Evolutionary conservation across 2,113 vertebrate genomes (phyloP).

Genomic region (Actinemys pallida): DNA sequence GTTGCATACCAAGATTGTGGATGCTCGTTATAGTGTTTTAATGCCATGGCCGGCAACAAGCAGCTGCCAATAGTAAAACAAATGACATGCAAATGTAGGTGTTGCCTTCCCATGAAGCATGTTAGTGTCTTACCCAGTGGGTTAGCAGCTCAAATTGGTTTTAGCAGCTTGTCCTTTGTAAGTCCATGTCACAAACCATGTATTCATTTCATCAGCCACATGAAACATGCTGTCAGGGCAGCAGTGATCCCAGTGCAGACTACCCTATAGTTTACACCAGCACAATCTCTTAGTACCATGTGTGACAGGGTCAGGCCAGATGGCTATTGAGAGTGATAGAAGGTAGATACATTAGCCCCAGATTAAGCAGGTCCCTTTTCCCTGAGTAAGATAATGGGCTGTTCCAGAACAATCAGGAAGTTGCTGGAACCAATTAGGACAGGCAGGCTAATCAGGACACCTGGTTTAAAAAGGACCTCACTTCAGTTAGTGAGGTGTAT

Average conservation of each 20-base stretch:
- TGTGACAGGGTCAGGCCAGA: no score
- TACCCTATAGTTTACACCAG: neutral
- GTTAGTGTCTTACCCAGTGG: neutral
- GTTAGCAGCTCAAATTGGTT: neutral
- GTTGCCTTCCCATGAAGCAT: neutral
- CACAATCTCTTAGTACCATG: neutral
- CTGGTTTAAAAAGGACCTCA: no score
- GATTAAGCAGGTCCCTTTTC: no score
- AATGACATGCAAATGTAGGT: neutral
- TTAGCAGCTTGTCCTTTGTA: neutral
- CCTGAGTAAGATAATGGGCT: no score
- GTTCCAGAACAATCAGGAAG: no score
- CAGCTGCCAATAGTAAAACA: neutral
- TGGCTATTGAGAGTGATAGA: no score
- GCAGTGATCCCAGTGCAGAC: neutral
- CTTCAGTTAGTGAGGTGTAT: no score
- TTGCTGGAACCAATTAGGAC: no score
- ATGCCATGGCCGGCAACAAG: neutral
- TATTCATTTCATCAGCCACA: neutral
- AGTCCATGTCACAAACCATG: neutral
- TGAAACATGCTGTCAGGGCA: neutral
- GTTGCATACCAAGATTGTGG: neutral
- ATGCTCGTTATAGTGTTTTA: neutral
- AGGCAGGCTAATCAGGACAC: no score
- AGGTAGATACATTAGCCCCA: no score